Conservation (phyloP, 2,797 vertebrate genomes). For the Macrochelys suwanniensis region DNA sequence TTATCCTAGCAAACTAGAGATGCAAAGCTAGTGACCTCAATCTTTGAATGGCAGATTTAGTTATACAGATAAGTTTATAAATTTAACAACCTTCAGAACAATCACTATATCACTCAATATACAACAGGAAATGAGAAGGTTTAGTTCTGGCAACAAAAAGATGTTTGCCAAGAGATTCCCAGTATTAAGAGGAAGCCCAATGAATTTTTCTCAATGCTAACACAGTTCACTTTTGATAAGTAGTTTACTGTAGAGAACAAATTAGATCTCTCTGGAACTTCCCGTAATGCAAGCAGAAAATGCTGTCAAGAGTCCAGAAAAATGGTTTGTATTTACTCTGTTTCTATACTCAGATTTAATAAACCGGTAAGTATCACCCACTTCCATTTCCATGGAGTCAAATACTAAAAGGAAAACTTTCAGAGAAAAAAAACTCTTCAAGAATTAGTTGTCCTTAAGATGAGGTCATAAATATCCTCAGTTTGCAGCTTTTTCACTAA, state of each 20-base stretch:
- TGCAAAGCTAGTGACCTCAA: not conserved
- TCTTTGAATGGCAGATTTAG: not conserved
- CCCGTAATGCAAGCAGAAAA: not conserved
- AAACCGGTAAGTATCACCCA: not conserved
- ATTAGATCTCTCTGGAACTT: not conserved
- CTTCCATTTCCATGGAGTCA: not conserved
- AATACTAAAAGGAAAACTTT: not conserved
- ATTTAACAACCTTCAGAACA: not conserved
- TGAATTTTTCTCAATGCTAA: not conserved
- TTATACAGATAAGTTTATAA: not conserved
- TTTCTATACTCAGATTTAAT: not conserved
- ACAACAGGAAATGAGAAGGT: not conserved
- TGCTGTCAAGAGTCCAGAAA: not conserved
- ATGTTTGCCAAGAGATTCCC: constrained; percentile 5
- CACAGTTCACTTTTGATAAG: not conserved
- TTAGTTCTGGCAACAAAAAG: not conserved
- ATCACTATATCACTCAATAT: not conserved
- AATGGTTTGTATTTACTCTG: not conserved
- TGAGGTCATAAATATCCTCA: not conserved
- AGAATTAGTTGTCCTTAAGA: not conserved
- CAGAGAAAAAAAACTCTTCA: not conserved
- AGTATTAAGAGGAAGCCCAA: constrained; percentile 31
- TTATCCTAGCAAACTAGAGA: not conserved
- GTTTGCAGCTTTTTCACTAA: not conserved
- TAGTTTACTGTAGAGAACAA: not conserved